Percentiles rank a stretch among this genome's conserved stretches.
Evolutionary conservation across 2,888 invertebrate genomes (phyloP).

Genomic region (Anagyrus pseudococci): DNA sequence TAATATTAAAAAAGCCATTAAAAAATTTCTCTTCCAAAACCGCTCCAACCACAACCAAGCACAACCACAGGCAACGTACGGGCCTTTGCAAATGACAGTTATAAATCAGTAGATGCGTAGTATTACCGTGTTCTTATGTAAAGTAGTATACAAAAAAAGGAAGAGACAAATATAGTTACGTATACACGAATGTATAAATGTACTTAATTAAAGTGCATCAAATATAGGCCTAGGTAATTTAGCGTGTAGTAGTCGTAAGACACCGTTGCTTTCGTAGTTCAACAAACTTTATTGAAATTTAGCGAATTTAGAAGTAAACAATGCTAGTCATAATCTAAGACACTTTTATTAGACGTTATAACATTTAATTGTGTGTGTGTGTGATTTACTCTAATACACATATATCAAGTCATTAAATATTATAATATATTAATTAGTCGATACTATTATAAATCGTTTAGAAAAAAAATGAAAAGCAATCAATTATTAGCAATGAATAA

Average conservation of each 20-base stretch:
- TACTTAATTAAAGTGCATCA: not conserved
- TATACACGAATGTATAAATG: not conserved
- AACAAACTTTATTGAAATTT: not conserved
- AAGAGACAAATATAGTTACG: too few species aligned
- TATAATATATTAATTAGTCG: not conserved
- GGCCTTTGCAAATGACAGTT: constrained; percentile 59
- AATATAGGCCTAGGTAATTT: not conserved
- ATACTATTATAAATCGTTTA: not conserved
- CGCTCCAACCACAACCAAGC: constrained; percentile 62
- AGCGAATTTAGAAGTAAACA: not conserved
- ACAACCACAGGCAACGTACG: constrained; percentile 61
- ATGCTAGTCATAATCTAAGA: not conserved
- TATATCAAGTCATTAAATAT: not conserved
- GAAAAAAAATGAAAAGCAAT: not conserved
- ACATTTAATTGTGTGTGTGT: not conserved
- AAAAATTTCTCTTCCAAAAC: constrained; percentile 61
- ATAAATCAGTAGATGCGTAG: constrained; percentile 59
- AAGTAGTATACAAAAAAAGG: not conserved
- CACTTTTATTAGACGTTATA: not conserved
- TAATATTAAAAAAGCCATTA: constrained; percentile 57
- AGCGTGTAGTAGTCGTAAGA: not conserved
- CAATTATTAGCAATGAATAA: not conserved
- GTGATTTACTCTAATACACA: not conserved
- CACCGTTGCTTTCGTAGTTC: not conserved
- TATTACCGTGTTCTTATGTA: constrained; percentile 55